Percentiles rank a stretch among this genome's conserved stretches.
phyloP scores from a whole-genome alignment of 2,797 vertebrate genomes.

The Cossypha niveicapilla region DNA sequence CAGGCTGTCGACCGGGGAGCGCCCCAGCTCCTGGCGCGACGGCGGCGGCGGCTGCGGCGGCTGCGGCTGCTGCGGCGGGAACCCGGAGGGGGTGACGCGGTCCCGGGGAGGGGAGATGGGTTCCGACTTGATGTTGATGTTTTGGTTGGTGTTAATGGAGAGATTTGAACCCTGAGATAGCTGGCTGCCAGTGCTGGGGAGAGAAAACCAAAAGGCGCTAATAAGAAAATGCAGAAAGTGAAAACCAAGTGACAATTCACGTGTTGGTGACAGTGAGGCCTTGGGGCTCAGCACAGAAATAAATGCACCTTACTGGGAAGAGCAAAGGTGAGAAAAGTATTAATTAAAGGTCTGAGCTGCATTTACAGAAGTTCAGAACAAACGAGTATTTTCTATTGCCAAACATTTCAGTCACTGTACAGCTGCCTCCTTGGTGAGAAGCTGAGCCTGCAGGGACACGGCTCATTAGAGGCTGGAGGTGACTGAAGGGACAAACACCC shows the following conservation, averaged over 20 bases:
- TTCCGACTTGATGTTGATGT: constrained; percentile 97
- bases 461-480: background rate
- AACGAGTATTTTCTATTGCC: background rate
- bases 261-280: fast-evolving
- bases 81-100: constrained; percentile 88
- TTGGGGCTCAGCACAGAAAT: background rate
- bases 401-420: background rate
- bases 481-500: background rate
- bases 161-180: constrained; percentile 96
- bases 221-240: background rate
- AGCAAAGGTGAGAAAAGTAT: background rate
- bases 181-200: constrained; percentile 88
- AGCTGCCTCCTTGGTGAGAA: background rate
- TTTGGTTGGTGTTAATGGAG: constrained; percentile 95
- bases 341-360: background rate
- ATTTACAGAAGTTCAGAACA: background rate
- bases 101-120: constrained; percentile 96
- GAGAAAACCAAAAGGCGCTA: background rate
- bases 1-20: constrained; percentile 95
- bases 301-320: background rate
- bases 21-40: constrained; percentile 89
- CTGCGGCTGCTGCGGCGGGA: constrained; percentile 77
- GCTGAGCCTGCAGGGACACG: background rate
- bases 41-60: constrained; percentile 75
- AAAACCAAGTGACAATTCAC: background rate